Evolutionary conservation across 2,888 invertebrate species (phyloP), one percentile per base, ranked within the genome.

Genomic region (Temnothorax unifasciatus): DNA sequence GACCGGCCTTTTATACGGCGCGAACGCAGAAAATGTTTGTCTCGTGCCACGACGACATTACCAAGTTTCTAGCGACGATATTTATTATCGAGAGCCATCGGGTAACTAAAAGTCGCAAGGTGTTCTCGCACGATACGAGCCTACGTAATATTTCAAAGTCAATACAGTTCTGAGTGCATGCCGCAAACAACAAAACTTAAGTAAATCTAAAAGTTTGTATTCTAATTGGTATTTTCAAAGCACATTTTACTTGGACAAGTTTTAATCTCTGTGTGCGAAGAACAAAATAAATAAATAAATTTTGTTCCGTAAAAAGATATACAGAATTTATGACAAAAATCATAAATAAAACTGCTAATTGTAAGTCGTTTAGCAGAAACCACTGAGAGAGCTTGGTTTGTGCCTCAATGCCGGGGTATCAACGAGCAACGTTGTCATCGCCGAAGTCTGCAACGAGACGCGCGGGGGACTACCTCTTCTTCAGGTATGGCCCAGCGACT

Each of bases 401-500:
- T 95, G 94, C 92, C 93, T 94, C 86, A 92, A 92, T 90, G 89
- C 93, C 61, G 71, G 47, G 18, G 92, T 90, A 83, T 90, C 88
- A 73, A 92, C 92, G 84, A 92, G 83, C 83, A 92, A 90, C 86
- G 88, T 89, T 75, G 89, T 91, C 34, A 88, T 87, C 21, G 91
- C 91, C 79, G 92, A 92, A 63, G 88, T 92, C 57, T 91, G 91
- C 85, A 89, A 92, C 44, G 94, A 93, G 85, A 90, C 92, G 6
- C 92, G 92, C n/a, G 92, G 90, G 47, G 94, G 93, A n/a, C 91
- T 95, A 81, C 95, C 95, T 2, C 91, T 95, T 63, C 93, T 95
- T 11, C 94, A 97, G 95, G 97, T 97, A 91, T 97, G 97, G 97
- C 97, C 97, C 61, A 97, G 97, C 95, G 97, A 97, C 92, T 97